Conservation (phyloP, 2,797 vertebrate species). For the Garrulus glandarius region DNA sequence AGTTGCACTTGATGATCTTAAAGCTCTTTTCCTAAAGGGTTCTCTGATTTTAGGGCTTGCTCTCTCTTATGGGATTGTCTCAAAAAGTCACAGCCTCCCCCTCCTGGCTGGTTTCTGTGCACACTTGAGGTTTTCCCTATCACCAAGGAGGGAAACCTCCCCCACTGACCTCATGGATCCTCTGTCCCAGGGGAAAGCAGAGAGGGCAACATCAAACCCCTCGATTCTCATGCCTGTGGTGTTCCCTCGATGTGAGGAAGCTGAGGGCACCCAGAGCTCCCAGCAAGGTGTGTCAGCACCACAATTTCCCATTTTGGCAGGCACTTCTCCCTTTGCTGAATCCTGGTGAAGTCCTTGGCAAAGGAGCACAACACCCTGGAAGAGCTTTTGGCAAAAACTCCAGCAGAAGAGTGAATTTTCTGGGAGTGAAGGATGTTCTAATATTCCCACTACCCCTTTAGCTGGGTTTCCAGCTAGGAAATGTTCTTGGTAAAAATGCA, state of each 20-base stretch:
- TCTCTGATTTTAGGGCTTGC: neutral
- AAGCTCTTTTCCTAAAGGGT: neutral
- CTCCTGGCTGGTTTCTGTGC: neutral
- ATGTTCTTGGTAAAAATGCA: neutral
- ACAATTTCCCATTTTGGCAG: neutral
- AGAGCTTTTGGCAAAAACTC: neutral
- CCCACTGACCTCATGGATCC: fast-evolving
- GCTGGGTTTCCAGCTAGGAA: neutral
- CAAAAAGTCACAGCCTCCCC: neutral
- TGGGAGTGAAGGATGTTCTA: neutral
- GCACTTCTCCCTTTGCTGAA: neutral
- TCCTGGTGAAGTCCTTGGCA: neutral
- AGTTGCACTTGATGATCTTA: neutral
- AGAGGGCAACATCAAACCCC: neutral
- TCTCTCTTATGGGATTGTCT: neutral
- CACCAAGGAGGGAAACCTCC: neutral
- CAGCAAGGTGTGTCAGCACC: neutral
- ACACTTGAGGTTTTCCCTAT: neutral
- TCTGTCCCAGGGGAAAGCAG: neutral
- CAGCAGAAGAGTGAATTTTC: neutral
- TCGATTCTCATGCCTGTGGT: neutral
- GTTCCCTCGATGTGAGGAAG: fast-evolving
- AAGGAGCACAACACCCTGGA: neutral
- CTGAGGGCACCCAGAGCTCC: neutral
- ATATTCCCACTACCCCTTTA: neutral